These are phyloP conservation scores for Hippocampus kuda DNA, from an alignment of 2,797 vertebrate genomes.

Conservation along the genomic window DNA sequence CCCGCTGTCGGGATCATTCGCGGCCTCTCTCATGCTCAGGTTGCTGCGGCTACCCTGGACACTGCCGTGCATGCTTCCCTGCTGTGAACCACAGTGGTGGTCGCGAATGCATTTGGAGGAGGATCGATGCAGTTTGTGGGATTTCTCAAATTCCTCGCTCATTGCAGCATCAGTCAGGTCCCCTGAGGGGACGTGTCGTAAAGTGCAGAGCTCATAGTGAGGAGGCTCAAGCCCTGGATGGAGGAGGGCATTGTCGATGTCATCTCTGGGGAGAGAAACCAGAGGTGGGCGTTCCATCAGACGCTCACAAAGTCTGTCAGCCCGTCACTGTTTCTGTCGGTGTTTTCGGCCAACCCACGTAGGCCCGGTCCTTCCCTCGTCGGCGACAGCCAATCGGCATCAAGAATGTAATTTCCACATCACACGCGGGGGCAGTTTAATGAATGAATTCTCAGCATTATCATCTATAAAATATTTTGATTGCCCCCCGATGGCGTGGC, in stretches of 20 bases:
- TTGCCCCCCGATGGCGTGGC: too few relatives aligned
- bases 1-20: constrained; percentile 62
- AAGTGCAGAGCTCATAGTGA: constrained; percentile 90
- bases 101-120: constrained; percentile 92
- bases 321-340: too few relatives aligned
- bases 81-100: constrained; percentile 91
- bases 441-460: too few relatives aligned
- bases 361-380: too few relatives aligned
- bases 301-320: too few relatives aligned
- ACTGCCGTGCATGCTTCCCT: constrained; percentile 66
- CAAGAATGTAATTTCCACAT: too few relatives aligned
- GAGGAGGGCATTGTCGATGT: constrained; percentile 86
- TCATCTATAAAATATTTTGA: too few relatives aligned
- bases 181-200: constrained; percentile 66
- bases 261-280: constrained; percentile 60
- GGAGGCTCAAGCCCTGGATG: constrained; percentile 90
- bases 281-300: background rate
- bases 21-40: constrained; percentile 62
- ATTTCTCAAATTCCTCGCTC: constrained; percentile 83
- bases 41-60: constrained; percentile 56
- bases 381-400: too few relatives aligned
- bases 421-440: too few relatives aligned
- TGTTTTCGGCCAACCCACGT: too few relatives aligned
- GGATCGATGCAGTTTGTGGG: constrained; percentile 79
- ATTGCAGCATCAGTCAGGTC: constrained; percentile 72